Evolutionary conservation across 2,797 vertebrate genomes (phyloP), one percentile per base, ranked within the genome.

Genomic region (Anableps anableps): DNA sequence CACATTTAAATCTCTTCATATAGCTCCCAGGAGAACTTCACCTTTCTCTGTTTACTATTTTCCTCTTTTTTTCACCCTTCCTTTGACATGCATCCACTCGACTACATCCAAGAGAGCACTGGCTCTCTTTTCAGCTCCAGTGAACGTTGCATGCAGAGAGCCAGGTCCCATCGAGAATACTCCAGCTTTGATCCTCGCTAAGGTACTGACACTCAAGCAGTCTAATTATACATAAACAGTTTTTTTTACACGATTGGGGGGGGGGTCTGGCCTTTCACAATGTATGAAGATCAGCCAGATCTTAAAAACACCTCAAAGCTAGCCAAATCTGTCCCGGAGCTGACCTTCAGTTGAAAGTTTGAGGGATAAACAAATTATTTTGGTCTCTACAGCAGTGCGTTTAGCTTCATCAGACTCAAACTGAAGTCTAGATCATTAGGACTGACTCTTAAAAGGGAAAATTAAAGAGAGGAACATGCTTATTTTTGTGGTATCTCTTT

Each of bases 1-100:
- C 75, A 78, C 79, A 89, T 87, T 88, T 79, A 86, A 90, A 93
- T 80, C 81, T 80, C 86, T 87, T 91, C 68, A 92, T 88, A 84
- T 72, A 68, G 77, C 83, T 81, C 83, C 62, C 77, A 74, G 62
- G 50, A 86, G 73, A 74, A 82, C 75, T 82, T 81, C 38, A 23
- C 72, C 62, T 38, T 7, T 79, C 83, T 45, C 50, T 51, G 34
- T 9, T 1, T 55, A 26, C 74, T 70, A 26, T 73, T 58, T 75
- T 47, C 19, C 34, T 55, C 60, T 23, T 78, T 79, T 77, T 36
- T 29, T 10, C 71, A 68, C 16, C 36, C 68, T 43, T 80, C 82
- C 76, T 31, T 75, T 75, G 75, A 82, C 83, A 82, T 41, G 2
- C 77, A 55, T 74, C 70, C 87, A 68, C 55, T 50, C 26, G 31